Percentiles rank a stretch among this genome's conserved stretches.
Conservation (phyloP, 1,140 invertebrate genomes). For the Bursaphelenchus mucronatus region DNA sequence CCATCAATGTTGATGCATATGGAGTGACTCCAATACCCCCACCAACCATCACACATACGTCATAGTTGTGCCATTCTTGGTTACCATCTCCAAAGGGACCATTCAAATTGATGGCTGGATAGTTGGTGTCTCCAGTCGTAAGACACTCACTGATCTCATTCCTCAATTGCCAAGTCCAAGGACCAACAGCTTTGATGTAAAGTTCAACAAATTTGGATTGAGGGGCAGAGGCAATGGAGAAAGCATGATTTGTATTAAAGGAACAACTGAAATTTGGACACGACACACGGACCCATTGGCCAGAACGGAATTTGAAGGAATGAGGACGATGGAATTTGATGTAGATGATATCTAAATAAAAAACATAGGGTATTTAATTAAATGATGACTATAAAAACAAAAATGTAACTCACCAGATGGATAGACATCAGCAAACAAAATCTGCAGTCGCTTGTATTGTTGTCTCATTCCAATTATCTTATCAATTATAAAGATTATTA, state of each 20-base stretch:
- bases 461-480: conserved; percentile 62
- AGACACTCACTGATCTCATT: conserved; percentile 95
- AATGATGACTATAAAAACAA: conserved; percentile 2
- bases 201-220: conserved; percentile 94
- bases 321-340: conserved; percentile 74
- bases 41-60: conserved; percentile 88
- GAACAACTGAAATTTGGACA: conserved; percentile 77
- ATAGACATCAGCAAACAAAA: conserved; percentile 87
- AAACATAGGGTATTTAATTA: conserved; percentile 6
- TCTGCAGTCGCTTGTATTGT: conserved; percentile 76
- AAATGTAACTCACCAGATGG: conserved; percentile 72
- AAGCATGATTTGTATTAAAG: conserved; percentile 90
- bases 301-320: conserved; percentile 90
- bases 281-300: conserved; percentile 79
- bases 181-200: conserved; percentile 92
- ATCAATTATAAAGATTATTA: conserved; percentile 65
- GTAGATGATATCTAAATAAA: conserved; percentile 65
- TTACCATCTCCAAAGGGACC: conserved; percentile 97
- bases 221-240: conserved; percentile 93
- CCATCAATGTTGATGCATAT: conserved; percentile 95
- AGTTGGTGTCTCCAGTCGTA: conserved; percentile 72
- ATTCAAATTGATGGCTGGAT: conserved; percentile 83
- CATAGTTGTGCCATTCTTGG: conserved; percentile 68
- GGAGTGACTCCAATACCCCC: conserved; percentile 98
- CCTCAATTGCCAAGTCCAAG: conserved; percentile 96